Evolutionary conservation across 2,888 invertebrate genomes (phyloP).

Genomic region (Drosophila conformis): DNA sequence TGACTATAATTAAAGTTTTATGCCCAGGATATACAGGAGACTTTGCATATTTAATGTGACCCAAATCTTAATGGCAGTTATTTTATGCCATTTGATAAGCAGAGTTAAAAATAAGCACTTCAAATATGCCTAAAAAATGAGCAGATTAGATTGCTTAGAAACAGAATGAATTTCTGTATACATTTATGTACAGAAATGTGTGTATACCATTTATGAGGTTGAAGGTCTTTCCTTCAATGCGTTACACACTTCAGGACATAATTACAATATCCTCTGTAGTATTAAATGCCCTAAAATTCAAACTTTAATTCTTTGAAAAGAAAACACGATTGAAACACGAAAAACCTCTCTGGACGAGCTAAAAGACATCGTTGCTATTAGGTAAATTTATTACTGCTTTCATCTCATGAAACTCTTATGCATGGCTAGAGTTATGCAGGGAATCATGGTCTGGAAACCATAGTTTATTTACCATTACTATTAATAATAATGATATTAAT

Average conservation of each 20-base stretch:
- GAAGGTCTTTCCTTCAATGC: not conserved
- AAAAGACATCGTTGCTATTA: not conserved
- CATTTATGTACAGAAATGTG: not conserved
- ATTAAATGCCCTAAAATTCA: not conserved
- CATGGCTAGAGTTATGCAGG: not conserved
- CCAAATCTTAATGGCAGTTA: not conserved
- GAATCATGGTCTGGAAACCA: not conserved
- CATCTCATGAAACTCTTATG: not conserved
- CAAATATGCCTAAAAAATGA: not conserved
- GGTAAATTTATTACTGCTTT: not conserved
- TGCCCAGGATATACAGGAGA: not conserved
- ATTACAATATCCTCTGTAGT: not conserved
- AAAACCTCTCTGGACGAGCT: not conserved
- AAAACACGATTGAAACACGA: not conserved
- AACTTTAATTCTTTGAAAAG: not conserved
- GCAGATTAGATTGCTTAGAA: not conserved
- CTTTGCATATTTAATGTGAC: conserved; percentile 31
- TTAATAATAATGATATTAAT: too few species aligned
- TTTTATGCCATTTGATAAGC: not conserved
- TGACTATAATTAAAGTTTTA: conserved; percentile 44
- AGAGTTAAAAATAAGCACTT: not conserved
- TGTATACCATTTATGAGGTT: not conserved
- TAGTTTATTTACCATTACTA: not conserved
- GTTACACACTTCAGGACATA: not conserved
- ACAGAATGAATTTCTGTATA: not conserved